Evolutionary conservation across 2,797 vertebrate species (phyloP).

Genomic region (Sternotherus odoratus): DNA sequence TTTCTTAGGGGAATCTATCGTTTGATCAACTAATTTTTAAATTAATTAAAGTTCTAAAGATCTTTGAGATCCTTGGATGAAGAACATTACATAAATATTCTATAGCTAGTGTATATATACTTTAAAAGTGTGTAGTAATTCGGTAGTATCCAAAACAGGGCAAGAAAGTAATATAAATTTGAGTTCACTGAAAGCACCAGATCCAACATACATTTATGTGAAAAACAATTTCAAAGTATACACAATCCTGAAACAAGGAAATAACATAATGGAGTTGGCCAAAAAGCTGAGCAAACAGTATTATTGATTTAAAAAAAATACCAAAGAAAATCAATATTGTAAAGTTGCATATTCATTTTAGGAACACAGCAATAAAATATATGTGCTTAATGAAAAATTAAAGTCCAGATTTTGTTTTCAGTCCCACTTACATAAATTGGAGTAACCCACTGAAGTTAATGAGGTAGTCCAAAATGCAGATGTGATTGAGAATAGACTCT

Average conservation of each 20-base stretch:
- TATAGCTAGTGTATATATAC: not conserved
- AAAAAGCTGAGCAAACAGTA: not conserved
- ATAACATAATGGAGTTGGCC: not conserved
- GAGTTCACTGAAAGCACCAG: not conserved
- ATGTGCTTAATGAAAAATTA: not conserved
- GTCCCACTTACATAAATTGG: not conserved
- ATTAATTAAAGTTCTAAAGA: not conserved
- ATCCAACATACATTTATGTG: not conserved
- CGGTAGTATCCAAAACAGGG: not conserved
- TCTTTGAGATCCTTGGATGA: not conserved
- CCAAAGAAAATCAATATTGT: not conserved
- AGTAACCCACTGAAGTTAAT: not conserved
- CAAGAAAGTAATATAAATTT: not conserved
- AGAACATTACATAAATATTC: not conserved
- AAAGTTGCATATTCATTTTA: not conserved
- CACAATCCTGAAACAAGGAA: not conserved
- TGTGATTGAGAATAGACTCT: not conserved
- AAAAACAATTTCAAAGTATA: not conserved
- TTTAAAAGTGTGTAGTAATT: not conserved
- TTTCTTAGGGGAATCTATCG: not conserved
- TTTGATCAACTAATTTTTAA: not conserved
- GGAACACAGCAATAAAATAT: not conserved
- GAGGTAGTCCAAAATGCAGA: not conserved
- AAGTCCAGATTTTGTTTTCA: not conserved
- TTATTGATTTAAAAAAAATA: not conserved